Evolutionary conservation across 2,113 vertebrate genomes (phyloP).

Genomic region (Suricata suricatta): DNA sequence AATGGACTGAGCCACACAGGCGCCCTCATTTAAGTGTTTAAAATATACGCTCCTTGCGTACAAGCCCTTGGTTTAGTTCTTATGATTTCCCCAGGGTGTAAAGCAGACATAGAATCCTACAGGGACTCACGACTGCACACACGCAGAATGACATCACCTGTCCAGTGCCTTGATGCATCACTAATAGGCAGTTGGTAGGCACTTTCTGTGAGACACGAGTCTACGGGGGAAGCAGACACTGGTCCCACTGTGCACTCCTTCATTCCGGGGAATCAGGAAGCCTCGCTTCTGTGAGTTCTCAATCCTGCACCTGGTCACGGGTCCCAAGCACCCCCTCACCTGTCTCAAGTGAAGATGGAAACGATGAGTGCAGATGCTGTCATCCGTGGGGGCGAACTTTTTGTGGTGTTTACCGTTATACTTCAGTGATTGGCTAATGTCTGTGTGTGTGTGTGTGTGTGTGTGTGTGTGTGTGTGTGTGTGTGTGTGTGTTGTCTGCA

Average conservation of each 20-base stretch:
- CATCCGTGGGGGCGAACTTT: fast-evolving
- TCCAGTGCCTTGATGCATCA: too few species aligned
- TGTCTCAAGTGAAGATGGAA: background rate
- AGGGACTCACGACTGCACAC: fast-evolving
- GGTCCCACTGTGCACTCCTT: fast-evolving
- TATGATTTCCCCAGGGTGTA: background rate
- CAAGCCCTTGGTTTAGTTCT: background rate
- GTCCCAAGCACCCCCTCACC: fast-evolving
- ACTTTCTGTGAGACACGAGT: too few species aligned
- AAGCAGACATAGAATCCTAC: background rate
- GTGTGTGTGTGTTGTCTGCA: too few species aligned
- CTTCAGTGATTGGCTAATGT: background rate
- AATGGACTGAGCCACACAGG: too few species aligned
- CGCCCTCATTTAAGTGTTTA: background rate
- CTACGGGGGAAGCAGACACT: too few species aligned
- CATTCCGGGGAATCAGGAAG: background rate
- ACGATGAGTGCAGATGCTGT: too few species aligned
- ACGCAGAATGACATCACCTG: background rate
- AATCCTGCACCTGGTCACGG: background rate
- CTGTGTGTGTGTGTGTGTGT: background rate
- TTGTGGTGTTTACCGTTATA: background rate
- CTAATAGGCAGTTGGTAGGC: background rate
- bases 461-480: background rate
- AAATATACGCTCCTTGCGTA: background rate
- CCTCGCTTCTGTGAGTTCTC: background rate